Evolutionary conservation across 1,140 invertebrate genomes (phyloP).

Genomic region (Belonocnema kinseyi): DNA sequence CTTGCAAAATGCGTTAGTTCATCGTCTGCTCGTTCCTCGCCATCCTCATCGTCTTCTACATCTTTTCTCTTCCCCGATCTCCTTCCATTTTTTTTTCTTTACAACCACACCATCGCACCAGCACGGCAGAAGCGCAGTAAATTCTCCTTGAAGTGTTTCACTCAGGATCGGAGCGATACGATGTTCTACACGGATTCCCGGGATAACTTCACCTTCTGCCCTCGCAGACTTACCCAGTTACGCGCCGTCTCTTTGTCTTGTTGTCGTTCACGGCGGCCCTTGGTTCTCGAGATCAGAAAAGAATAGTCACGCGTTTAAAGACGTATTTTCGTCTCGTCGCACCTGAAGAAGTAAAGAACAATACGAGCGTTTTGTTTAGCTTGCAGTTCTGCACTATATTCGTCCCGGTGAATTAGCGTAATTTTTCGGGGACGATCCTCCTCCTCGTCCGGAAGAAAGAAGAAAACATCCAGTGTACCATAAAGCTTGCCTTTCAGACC

Average conservation of each 20-base stretch:
- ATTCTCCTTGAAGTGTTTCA: slow-evolving; percentile 45
- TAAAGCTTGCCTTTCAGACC: neutral
- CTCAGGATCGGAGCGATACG: slow-evolving; percentile 32
- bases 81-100: neutral
- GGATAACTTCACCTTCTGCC: slow-evolving; percentile 42
- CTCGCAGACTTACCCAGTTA: slow-evolving; percentile 28
- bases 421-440: slow-evolving; percentile 17
- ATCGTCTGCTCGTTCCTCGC: neutral
- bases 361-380: slow-evolving; percentile 4
- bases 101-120: neutral
- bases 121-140: slow-evolving; percentile 38
- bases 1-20: slow-evolving; percentile 34
- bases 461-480: neutral
- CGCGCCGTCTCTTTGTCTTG: slow-evolving; percentile 6
- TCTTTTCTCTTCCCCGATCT: slow-evolving; percentile 1
- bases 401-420: slow-evolving; percentile 16
- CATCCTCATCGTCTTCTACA: neutral
- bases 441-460: neutral
- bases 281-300: neutral
- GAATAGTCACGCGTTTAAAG: slow-evolving; percentile 14
- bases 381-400: neutral
- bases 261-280: neutral
- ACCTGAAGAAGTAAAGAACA: slow-evolving; percentile 1
- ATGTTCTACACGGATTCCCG: slow-evolving; percentile 50
- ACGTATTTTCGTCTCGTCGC: slow-evolving; percentile 8